phyloP scores from a whole-genome alignment of 2,888 invertebrate genomes.

The Drosophila antonietae region DNA sequence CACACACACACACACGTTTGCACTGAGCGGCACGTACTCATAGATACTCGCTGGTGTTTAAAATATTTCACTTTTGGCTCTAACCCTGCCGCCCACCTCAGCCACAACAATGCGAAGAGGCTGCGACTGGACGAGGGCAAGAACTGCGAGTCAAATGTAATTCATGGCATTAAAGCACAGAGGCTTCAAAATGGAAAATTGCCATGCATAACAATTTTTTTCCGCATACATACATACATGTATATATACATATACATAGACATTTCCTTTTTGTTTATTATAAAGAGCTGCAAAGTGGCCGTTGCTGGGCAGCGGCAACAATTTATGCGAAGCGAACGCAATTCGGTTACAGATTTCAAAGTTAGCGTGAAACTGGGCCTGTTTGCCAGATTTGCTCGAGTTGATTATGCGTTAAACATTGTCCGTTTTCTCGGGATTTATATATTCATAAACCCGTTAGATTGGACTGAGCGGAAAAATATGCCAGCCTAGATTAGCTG shows the following conservation, averaged over 20 bases:
- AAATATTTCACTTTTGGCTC: conserved; percentile 81
- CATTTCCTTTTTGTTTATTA: conserved; percentile 53
- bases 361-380: conserved; percentile 46
- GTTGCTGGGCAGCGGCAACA: conserved; percentile 40
- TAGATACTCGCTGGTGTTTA: conserved; percentile 62
- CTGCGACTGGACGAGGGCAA: conserved; percentile 9
- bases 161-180: conserved; percentile 75
- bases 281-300: conserved; percentile 68
- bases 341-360: conserved; percentile 59
- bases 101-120: conserved; percentile 50
- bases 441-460: conserved; percentile 34
- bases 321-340: conserved; percentile 74
- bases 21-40: conserved; percentile 4
- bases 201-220: conserved; percentile 79
- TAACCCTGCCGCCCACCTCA: conserved; percentile 51
- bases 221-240: conserved; percentile 9
- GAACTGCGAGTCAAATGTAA: conserved; percentile 55
- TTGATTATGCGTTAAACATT: conserved; percentile 59
- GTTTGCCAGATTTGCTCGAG: conserved; percentile 37
- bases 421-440: conserved; percentile 37
- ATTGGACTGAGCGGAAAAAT: conserved; percentile 9
- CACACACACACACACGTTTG: conserved; percentile 19
- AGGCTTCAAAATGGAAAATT: conserved; percentile 81
- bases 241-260: neutral
- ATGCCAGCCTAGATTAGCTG: neutral